phyloP scores from a whole-genome alignment of 2,113 vertebrate genomes.

The Mionectes macconnelli region DNA sequence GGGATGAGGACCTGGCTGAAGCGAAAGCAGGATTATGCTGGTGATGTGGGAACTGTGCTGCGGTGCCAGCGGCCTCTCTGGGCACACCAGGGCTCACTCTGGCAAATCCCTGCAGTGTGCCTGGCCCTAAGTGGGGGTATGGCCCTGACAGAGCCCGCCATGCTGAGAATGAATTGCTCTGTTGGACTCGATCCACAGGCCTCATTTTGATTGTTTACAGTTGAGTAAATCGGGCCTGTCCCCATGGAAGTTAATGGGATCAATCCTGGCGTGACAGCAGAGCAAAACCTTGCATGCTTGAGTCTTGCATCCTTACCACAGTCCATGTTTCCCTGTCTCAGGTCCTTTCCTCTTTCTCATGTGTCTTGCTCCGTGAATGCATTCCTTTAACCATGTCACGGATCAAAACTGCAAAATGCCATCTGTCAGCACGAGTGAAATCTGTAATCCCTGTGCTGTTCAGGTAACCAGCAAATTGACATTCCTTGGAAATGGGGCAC shows the following conservation, averaged over 20 bases:
- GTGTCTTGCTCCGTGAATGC: not conserved
- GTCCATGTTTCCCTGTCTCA: not conserved
- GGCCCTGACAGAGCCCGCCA: not conserved
- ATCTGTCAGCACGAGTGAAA: slow-evolving; percentile 9
- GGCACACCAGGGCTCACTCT: fast-evolving
- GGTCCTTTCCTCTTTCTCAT: not conserved
- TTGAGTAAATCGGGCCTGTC: not conserved
- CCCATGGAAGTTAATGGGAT: slow-evolving; percentile 10
- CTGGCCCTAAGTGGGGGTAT: not conserved
- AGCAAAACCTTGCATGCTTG: not conserved
- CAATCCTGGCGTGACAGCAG: not conserved
- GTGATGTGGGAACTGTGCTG: not conserved
- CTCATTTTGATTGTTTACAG: not conserved
- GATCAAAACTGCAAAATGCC: not conserved
- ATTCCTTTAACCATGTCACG: not conserved
- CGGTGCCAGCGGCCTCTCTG: fast-evolving
- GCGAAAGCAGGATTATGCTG: not conserved
- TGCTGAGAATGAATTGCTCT: not conserved
- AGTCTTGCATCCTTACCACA: not conserved
- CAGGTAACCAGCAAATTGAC: slow-evolving; percentile 1
- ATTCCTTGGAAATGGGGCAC: not conserved
- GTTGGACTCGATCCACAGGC: not conserved
- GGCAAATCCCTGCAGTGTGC: not conserved
- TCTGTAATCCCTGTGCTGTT: slow-evolving; percentile 10
- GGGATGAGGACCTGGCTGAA: not conserved